A percentile compares a stretch with the other conserved stretches of the same genome.
These are phyloP conservation scores for Thelaira solivaga DNA, from an alignment of 2,888 invertebrate genomes.

Conservation along the genomic window DNA sequence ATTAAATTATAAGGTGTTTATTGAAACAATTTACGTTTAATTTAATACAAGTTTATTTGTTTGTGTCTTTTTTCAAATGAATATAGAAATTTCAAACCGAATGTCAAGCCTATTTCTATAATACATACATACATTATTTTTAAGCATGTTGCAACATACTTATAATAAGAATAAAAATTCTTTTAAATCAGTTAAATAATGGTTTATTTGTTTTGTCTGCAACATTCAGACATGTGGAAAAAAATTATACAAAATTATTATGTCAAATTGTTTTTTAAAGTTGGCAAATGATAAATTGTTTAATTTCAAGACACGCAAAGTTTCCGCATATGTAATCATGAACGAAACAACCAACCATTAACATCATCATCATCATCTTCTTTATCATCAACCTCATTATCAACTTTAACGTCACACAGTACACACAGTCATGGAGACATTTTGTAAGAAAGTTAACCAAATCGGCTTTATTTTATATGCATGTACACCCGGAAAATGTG, in stretches of 20 bases:
- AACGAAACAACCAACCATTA: neutral
- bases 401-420: too few relatives aligned
- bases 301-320: slow-evolving; percentile 43
- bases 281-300: slow-evolving; percentile 52
- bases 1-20: too few relatives aligned
- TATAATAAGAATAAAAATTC: too few relatives aligned
- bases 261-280: slow-evolving; percentile 51
- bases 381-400: neutral
- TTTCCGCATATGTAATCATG: slow-evolving; percentile 27
- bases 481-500: neutral
- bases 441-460: neutral
- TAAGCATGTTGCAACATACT: too few relatives aligned
- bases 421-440: neutral
- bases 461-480: slow-evolving; percentile 18
- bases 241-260: slow-evolving; percentile 46
- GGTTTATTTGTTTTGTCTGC: neutral
- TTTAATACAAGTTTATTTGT: too few relatives aligned
- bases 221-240: neutral
- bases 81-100: too few relatives aligned
- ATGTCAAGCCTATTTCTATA: too few relatives aligned
- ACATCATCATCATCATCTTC: neutral
- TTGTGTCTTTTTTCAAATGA: too few relatives aligned
- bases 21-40: too few relatives aligned
- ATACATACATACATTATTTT: too few relatives aligned
- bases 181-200: neutral